A percentile compares a stretch with the other conserved stretches of the same genome.
These are phyloP conservation scores for Neogobius melanostomus DNA, from an alignment of 2,113 vertebrate species.

Conservation along the genomic window DNA sequence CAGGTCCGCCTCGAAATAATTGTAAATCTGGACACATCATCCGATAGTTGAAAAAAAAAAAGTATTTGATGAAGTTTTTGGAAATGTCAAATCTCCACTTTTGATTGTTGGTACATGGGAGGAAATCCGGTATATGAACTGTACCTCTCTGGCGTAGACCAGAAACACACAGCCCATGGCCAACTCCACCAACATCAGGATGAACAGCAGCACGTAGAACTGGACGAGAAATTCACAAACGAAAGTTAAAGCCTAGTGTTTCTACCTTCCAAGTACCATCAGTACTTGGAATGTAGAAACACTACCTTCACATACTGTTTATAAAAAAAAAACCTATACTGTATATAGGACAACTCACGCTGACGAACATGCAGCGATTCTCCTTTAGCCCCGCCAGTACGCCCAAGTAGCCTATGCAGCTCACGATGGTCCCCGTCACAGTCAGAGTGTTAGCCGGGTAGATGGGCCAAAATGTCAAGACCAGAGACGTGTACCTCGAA, in stretches of 20 bases:
- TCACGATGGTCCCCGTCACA: constrained; percentile 77
- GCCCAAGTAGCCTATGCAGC: constrained; percentile 81
- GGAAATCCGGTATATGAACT: neutral
- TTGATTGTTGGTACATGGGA: neutral
- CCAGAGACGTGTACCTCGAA: constrained; percentile 66
- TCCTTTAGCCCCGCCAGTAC: constrained; percentile 81
- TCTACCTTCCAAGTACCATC: no score
- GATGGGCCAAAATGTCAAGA: constrained; percentile 72
- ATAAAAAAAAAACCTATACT: no score
- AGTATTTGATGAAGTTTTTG: neutral
- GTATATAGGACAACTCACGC: constrained; percentile 59
- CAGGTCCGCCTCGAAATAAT: constrained; percentile 64
- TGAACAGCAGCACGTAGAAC: constrained; percentile 79
- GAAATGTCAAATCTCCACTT: neutral
- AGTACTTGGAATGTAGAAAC: no score
- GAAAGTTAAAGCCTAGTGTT: no score
- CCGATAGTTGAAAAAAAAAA: no score
- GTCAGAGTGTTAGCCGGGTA: constrained; percentile 77
- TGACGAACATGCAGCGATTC: constrained; percentile 81
- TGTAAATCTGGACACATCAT: constrained; percentile 53
- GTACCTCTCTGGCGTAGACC: constrained; percentile 75
- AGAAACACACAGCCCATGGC: constrained; percentile 78
- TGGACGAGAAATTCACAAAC: constrained; percentile 31
- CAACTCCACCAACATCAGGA: constrained; percentile 80
- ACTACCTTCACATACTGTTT: no score